Base-by-base conservation (phyloP, 2,113 vertebrate genomes). In the Melanocharis versteri region DNA sequence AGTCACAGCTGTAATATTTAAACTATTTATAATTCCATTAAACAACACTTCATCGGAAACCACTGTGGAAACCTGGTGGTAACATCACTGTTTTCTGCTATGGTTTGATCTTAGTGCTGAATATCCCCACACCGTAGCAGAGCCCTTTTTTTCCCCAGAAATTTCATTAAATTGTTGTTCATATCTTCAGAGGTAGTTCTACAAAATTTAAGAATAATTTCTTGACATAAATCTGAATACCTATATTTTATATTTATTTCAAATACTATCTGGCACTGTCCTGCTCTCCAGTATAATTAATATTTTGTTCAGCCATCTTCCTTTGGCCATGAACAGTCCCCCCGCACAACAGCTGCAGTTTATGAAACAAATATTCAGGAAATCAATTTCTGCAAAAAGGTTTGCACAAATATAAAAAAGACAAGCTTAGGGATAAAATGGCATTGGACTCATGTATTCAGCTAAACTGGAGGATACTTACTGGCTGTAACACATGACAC, bases 11-110 rank as follows among this genome's bases (percentile, higher is more conserved):
- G 33, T 71, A 77, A 66, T 66, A 77, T 89, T 87, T 81, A 73
- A 94, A 79, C 40, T 83, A 50, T 95, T 87, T 89, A 30, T 72
- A 75, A 87, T 54, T 76, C 45, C 16, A 54, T 81, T 83, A 83
- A 96, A 83, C 66, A 94, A 64, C 73, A 61, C n/a, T 47, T 92
- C 80, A 57, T 45, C 77, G 33, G 83, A 94, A 85, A 78, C 54
- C n/a, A 66, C 53, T 30, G 45, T 62, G 33, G 50, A 90, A 89
- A 90, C 16, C 58, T 70, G 23, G 75, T 90, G 60, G 61, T 69
- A 93, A 51, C 58, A 42, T 23, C 58, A 40, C 58, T 65, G 17
- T 65, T 88, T 73, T 61, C 56, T 95, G n/a, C 22, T 62, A 5
- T 37, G 57, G 20, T 27, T 58, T 65, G 21, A 33, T 70, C 54